Evolutionary conservation across 2,888 invertebrate species (phyloP).

Genomic region (Eubasilissa splendida): DNA sequence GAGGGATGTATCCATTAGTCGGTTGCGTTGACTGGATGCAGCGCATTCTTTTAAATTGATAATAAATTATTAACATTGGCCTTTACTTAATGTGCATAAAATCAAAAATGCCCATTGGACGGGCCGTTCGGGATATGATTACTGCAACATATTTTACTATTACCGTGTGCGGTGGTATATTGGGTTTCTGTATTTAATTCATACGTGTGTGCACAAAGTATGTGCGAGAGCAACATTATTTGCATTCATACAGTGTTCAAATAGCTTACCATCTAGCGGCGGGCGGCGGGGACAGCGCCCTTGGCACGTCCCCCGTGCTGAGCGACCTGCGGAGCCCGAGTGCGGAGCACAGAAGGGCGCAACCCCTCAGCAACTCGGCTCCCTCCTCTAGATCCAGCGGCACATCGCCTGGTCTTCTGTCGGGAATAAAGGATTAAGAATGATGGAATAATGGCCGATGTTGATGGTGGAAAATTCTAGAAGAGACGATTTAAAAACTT

Average conservation of each 20-base stretch:
- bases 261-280: slow-evolving; percentile 61
- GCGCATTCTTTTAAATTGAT: too few relatives aligned
- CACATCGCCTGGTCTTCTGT: slow-evolving; percentile 53
- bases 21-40: too few relatives aligned
- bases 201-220: neutral
- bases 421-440: neutral
- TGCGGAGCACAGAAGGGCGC: slow-evolving; percentile 85
- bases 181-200: neutral
- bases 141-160: too few relatives aligned
- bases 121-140: too few relatives aligned
- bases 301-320: slow-evolving; percentile 85
- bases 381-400: slow-evolving; percentile 82
- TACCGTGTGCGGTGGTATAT: too few relatives aligned
- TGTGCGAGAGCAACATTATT: neutral
- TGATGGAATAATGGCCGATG: too few relatives aligned
- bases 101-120: too few relatives aligned
- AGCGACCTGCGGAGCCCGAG: slow-evolving; percentile 88
- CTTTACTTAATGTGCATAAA: too few relatives aligned
- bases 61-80: too few relatives aligned
- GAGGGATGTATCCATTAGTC: too few relatives aligned
- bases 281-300: slow-evolving; percentile 72
- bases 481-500: too few relatives aligned
- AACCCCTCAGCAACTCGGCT: slow-evolving; percentile 84
- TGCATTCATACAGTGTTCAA: neutral
- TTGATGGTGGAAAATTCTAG: too few relatives aligned